Conservation (phyloP, 1,140 invertebrate species). For the Drosophila mojavensis region DNA sequence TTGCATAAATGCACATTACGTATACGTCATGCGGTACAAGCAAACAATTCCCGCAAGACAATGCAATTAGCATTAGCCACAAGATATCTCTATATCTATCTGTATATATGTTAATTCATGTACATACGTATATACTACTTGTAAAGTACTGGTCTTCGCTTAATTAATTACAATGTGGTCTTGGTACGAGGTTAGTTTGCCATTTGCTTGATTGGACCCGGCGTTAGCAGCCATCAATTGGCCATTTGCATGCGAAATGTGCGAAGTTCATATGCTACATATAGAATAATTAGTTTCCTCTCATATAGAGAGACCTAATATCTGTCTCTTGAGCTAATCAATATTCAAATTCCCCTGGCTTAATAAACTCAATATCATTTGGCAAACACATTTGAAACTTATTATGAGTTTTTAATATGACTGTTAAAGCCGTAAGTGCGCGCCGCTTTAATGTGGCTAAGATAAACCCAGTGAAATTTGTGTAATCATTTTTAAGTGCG, state of each 20-base stretch:
- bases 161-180: constrained; percentile 34
- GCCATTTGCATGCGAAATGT: constrained; percentile 68
- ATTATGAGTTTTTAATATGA: constrained; percentile 1
- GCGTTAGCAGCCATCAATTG: constrained; percentile 12
- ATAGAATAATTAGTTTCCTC: not conserved
- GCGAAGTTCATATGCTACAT: constrained; percentile 48
- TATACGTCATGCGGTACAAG: constrained; percentile 41
- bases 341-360: constrained; percentile 2
- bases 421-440: not conserved
- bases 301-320: not conserved
- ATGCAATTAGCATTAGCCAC: constrained; percentile 12
- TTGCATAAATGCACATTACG: constrained; percentile 47
- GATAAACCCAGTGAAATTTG: constrained; percentile 1
- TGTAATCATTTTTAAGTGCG: constrained; percentile 8
- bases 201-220: constrained; percentile 41
- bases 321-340: not conserved
- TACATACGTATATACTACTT: constrained; percentile 1
- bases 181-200: constrained; percentile 18
- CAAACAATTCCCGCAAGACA: constrained; percentile 17
- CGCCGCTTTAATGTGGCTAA: not conserved
- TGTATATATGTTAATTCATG: not conserved
- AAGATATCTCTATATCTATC: not conserved
- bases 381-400: not conserved
- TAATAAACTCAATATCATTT: constrained; percentile 1
- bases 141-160: not conserved